phyloP scores from a whole-genome alignment of 2,797 vertebrate genomes.

The Allobates femoralis region DNA sequence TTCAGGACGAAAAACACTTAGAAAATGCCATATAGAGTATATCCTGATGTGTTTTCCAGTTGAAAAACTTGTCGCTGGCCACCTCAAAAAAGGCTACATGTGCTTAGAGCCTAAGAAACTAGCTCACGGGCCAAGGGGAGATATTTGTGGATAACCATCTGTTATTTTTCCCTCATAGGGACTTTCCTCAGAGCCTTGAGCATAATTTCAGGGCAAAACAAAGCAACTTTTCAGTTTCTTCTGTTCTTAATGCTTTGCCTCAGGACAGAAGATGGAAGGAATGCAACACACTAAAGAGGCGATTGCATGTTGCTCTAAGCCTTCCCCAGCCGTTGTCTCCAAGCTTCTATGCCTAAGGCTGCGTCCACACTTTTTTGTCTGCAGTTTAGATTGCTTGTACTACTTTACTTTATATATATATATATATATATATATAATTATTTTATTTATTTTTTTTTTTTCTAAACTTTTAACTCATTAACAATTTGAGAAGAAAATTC shows the following conservation, averaged over 20 bases:
- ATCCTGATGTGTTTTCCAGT: too few species aligned
- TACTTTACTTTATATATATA: too few species aligned
- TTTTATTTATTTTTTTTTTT: too few species aligned
- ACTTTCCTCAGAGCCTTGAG: not conserved
- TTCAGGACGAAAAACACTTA: too few species aligned
- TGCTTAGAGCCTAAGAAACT: too few species aligned
- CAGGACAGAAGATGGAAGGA: slow-evolving; percentile 7
- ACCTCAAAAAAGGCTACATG: too few species aligned
- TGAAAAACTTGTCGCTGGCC: too few species aligned
- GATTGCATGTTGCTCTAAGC: not conserved
- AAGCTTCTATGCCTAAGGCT: not conserved
- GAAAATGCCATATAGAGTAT: too few species aligned
- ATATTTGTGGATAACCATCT: not conserved
- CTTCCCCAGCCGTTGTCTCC: not conserved
- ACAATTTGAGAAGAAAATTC: too few species aligned
- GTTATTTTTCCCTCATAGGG: not conserved
- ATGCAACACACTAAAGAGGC: not conserved
- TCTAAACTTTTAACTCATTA: too few species aligned
- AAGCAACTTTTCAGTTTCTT: not conserved
- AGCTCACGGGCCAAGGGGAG: not conserved
- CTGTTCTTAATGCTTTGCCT: not conserved
- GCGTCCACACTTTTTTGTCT: not conserved
- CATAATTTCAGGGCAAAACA: not conserved
- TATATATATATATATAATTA: too few species aligned
- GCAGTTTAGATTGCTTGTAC: too few species aligned